Base-by-base conservation (phyloP, 2,888 invertebrate genomes). In the Tolmerus cingulatus region DNA sequence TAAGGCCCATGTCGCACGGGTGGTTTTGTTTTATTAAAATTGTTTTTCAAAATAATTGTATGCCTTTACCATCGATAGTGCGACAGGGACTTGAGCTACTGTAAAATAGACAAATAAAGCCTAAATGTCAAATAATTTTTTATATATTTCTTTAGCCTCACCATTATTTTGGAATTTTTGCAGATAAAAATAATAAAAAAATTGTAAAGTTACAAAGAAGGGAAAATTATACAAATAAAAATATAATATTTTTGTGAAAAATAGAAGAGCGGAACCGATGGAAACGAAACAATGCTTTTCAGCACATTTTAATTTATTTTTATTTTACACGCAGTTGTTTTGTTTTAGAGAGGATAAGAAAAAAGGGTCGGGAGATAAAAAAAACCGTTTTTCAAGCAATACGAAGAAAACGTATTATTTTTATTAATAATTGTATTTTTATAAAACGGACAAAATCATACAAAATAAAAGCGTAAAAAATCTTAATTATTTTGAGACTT, bases 131-230 rank as follows among this genome's bases (percentile, higher is more conserved):
- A 7, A 19, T 5, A 51, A 51, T 51, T 51, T 51, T n/a, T 51
- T 46, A 9, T 23, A 51, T 46, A 2, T 23, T 79, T 46, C 79
- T 79, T 19, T 81, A 55, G 55, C 81, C 81, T 81, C 81, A 55
- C 81, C 81, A 19, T 81, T 81, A 55, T 51, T 81, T 81, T 81
- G 30, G 81, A 43, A 55, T 76, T 76, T 34, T 78, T 78, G 78
- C 78, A 78, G n/a, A 77, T 77, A 34, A 2, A 40, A 40, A 46
- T 46, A 43, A 12, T n/a, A 57, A 34, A 34, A 34, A 34, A 34
- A 34, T 7, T 34, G 5, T 34, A 34, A 34, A 34, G 34, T 2
- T n/a, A 51, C 8, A 51, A n/a, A 51, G 19, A 51, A n/a, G 51
- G 8, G 8, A 51, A 51, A 16, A 51, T n/a, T n/a, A 57, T 57